A percentile compares a stretch with the other conserved stretches of the same genome.
These are phyloP conservation scores for Magallana gigas DNA, from an alignment of 1,140 invertebrate genomes.

Conservation along the genomic window DNA sequence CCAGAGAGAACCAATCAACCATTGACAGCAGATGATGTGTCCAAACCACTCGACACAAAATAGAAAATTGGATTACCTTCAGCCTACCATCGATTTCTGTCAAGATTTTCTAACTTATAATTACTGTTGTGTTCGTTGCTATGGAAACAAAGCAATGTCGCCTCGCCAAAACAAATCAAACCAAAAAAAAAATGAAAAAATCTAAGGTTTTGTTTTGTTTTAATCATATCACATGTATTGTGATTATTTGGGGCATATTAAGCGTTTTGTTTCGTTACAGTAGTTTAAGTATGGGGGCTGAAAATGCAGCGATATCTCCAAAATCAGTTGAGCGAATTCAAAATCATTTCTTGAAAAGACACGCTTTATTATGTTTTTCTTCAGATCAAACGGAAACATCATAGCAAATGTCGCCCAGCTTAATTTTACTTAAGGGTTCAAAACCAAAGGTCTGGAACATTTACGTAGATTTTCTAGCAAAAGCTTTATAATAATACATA, in stretches of 20 bases:
- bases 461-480: conserved; percentile 15
- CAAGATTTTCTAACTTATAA: conserved; percentile 37
- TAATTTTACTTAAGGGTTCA: not conserved
- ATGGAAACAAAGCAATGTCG: conserved; percentile 33
- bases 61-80: conserved; percentile 38
- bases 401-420: not conserved
- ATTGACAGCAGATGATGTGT: conserved; percentile 23
- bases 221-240: too few relatives aligned
- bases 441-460: conserved; percentile 5
- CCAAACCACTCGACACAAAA: conserved; percentile 37
- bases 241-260: too few relatives aligned
- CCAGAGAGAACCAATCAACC: conserved; percentile 30
- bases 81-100: conserved; percentile 1
- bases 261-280: too few relatives aligned
- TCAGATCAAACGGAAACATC: not conserved
- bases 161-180: not conserved
- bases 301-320: not conserved
- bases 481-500: not conserved
- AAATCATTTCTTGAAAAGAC: not conserved
- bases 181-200: too few relatives aligned
- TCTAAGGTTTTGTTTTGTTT: too few relatives aligned
- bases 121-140: conserved; percentile 23
- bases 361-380: not conserved
- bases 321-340: too few relatives aligned
- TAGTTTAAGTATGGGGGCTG: not conserved